Evolutionary conservation across 92 coral and sea anemone species (phyloP), one percentile per base, ranked within the genome.

Genomic region (Heliopora coerulea): DNA sequence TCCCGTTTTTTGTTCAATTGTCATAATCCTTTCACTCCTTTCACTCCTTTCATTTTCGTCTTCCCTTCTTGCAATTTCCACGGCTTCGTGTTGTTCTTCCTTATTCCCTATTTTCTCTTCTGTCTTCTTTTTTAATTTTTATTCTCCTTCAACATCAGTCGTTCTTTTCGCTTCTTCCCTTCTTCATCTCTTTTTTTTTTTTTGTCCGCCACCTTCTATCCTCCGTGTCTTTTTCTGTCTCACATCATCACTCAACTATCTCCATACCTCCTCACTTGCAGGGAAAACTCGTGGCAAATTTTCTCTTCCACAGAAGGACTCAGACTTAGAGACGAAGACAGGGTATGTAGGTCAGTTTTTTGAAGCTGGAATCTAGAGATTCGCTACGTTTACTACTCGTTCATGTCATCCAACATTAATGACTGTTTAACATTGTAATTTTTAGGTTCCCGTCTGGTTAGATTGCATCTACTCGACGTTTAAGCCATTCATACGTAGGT

Each of bases 391-490:
- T n/a, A n/a, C n/a, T n/a, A n/a, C n/a, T n/a, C n/a, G n/a, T n/a
- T n/a, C n/a, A n/a, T n/a, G n/a, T n/a, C n/a, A n/a, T n/a, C n/a
- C n/a, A n/a, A n/a, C n/a, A n/a, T n/a, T 54, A 31, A 26, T 20
- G 10, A 9, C 3, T 18, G 49, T n/a, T 56, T 72, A 52, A 32
- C 41, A 8, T 72, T 54, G 17, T 72, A 8, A 2, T 1, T 1
- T 41, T 1, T 17, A 92, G 97, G 82, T 90, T 57, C 97, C 97
- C 12, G 89, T 89, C 40, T 92, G 97, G 97, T 65, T 92, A 57
- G 85, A 92, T 49, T 89, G 96, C 59, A 59, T 92, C 34, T 89
- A 74, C 73, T 82, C 79, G 35, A 89, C 97, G 0, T 83, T 92
- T 65, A 78, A 86, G 40, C 85, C 96, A 14, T 86, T 86, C 74